phyloP scores from a whole-genome alignment of 2,888 invertebrate species.

The Apamea epomidion region DNA sequence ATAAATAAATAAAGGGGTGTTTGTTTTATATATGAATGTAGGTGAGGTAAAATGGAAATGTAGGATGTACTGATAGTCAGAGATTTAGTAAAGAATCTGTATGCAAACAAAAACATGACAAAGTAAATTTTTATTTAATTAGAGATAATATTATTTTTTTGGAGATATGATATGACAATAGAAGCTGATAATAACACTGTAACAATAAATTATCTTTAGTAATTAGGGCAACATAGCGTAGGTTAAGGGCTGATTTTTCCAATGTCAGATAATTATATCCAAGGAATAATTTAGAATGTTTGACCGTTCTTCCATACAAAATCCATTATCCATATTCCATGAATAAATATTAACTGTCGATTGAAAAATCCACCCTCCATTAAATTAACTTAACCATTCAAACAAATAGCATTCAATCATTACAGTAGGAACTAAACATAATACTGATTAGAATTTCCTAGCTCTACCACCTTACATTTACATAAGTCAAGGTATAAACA shows the following conservation, averaged over 20 bases:
- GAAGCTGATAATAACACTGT: conserved; percentile 9
- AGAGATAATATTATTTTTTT: not conserved
- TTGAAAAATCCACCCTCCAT: not conserved
- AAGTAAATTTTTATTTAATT: not conserved
- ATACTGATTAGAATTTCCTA: not conserved
- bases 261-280: too few relatives aligned
- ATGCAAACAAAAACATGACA: conserved; percentile 17
- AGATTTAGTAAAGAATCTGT: not conserved
- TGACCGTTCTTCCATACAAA: too few relatives aligned
- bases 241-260: not conserved
- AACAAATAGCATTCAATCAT: not conserved
- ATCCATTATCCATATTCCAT: too few relatives aligned
- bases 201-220: not conserved
- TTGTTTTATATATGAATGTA: conserved; percentile 10
- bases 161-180: conserved; percentile 25
- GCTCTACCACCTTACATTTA: not conserved
- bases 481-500: conserved; percentile 15
- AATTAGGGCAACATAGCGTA: not conserved
- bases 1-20: not conserved
- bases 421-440: not conserved
- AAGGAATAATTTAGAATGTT: too few relatives aligned
- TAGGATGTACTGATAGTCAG: not conserved
- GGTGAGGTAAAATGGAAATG: not conserved
- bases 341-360: too few relatives aligned
- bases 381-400: not conserved